These are phyloP conservation scores for Atta colombica DNA, from an alignment of 1,140 invertebrate species.

Conservation along the genomic window DNA sequence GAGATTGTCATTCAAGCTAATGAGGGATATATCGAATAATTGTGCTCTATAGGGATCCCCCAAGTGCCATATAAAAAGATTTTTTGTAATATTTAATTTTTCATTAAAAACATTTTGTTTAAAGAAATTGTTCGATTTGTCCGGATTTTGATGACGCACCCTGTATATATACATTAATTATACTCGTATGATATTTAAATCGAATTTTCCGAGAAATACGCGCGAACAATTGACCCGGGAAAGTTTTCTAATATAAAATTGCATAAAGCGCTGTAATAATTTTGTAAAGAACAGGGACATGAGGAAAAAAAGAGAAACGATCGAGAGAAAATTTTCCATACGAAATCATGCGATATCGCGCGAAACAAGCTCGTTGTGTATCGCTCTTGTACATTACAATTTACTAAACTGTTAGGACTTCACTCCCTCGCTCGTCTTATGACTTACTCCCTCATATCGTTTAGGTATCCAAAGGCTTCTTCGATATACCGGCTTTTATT, in stretches of 20 bases:
- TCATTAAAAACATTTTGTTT: no score
- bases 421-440: not conserved
- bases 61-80: no score
- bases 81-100: no score
- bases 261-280: not conserved
- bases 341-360: not conserved
- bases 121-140: no score
- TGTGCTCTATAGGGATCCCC: no score
- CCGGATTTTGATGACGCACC: no score
- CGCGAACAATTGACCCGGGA: not conserved
- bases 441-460: not conserved
- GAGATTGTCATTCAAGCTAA: no score
- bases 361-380: not conserved
- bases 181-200: not conserved
- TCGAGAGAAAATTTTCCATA: not conserved
- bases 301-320: not conserved
- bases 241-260: slow-evolving; percentile 11
- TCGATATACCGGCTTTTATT: not conserved
- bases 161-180: no score
- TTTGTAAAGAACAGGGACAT: not conserved
- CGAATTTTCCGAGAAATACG: not conserved
- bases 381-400: not conserved
- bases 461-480: not conserved
- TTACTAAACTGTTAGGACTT: not conserved
- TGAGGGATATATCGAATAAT: no score